Conservation (phyloP, 2,888 invertebrate genomes). For the Sylvicola cinctus region DNA sequence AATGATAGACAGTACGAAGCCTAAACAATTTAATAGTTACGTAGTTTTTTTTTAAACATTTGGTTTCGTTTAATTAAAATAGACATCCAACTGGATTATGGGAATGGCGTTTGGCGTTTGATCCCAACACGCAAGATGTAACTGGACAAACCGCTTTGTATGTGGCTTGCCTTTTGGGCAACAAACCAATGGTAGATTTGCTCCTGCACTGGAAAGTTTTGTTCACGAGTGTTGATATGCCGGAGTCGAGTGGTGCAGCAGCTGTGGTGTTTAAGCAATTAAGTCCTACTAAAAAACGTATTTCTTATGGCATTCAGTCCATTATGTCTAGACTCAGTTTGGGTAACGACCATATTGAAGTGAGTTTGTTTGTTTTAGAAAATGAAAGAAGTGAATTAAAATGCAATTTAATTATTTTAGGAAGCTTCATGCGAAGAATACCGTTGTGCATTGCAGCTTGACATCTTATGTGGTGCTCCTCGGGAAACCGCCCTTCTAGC, state of each 20-base stretch:
- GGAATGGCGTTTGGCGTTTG: conserved; percentile 78
- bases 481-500: conserved; percentile 69
- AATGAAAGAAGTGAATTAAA: conserved; percentile 1
- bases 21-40: no score
- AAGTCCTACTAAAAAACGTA: conserved; percentile 45
- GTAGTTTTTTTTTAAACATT: no score
- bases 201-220: conserved; percentile 51
- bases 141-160: conserved; percentile 82
- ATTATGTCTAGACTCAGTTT: conserved; percentile 67
- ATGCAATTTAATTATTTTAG: conserved; percentile 4
- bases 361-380: conserved; percentile 18
- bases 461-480: conserved; percentile 52
- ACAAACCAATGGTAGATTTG: conserved; percentile 53
- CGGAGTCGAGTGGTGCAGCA: conserved; percentile 10
- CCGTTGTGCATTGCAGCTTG: conserved; percentile 49
- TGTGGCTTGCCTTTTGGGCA: conserved; percentile 69
- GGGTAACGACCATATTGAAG: conserved; percentile 28
- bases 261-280: conserved; percentile 12
- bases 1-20: no score
- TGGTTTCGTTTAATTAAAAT: conserved; percentile 9
- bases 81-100: conserved; percentile 51
- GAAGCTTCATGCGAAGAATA: no score
- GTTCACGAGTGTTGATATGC: conserved; percentile 15
- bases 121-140: conserved; percentile 77
- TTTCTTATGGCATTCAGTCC: conserved; percentile 74